Base-by-base conservation (phyloP, 1,140 invertebrate genomes). In the Trichonephila clavata region DNA sequence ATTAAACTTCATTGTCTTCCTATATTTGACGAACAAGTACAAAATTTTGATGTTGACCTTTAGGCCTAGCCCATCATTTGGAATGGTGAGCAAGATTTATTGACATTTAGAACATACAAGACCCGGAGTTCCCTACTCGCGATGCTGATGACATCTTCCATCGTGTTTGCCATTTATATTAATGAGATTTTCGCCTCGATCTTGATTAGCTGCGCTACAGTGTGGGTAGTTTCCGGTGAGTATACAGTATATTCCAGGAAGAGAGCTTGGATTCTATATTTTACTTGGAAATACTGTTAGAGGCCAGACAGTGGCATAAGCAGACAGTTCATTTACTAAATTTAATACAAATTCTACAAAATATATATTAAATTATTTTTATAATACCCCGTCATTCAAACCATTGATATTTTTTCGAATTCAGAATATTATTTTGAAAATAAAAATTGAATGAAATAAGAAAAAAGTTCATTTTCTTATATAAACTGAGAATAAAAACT, bases 101-200 rank as follows among this genome's bases (percentile, higher is more conserved):
- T 77, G 71, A 32, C 71, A 77, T 32, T 77, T 77, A 77, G 27
- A 18, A 2, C 16, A 24, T 5, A 2, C 2, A 32, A 5, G n/a
- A 24, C 16, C 71, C 27, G 20, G 32, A 27, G 13, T 27, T 77
- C 27, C 71, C 27, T 77, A 14, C 18, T 27, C 18, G 27, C 27
- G 27, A 77, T 32, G 71, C 24, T 39, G 6, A 39, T 77, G 71
- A 77, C 71, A 39, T 77, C 71, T 77, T 39, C 27, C 71, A 77
- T 77, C 71, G 71, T 77, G 27, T 77, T 77, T 77, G 71, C 71
- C 13, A 77, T 77, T 77, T 77, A 77, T 77, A 77, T 77, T 77
- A 77, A 77, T 77, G 71, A 77, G 32, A 32, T 77, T 18, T 39
- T 24, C 71, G 27, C 27, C 32, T 77, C 27, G 27, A 77, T 77